Percentiles rank a stretch among this genome's conserved stretches.
Evolutionary conservation across 1,140 invertebrate species (phyloP).

Genomic region (Hesperophylax magnus): DNA sequence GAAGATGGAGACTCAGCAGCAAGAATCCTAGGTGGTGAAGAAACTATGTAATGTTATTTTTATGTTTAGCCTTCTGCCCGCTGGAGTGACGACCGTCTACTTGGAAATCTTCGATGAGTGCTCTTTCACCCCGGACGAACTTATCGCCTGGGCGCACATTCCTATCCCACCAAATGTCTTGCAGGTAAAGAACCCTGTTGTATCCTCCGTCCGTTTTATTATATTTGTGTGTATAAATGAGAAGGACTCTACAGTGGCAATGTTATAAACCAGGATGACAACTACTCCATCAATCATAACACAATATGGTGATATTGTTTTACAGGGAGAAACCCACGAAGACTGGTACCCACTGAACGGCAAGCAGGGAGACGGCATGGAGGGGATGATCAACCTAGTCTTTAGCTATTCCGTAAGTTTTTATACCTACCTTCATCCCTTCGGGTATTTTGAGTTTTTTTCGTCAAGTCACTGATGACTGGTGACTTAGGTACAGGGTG

Average conservation of each 20-base stretch:
- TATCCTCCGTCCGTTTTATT: too few species aligned
- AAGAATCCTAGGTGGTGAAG: too few species aligned
- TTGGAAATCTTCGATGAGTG: slow-evolving; percentile 98
- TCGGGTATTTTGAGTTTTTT: not conserved
- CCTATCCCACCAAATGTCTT: slow-evolving; percentile 87
- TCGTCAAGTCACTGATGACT: too few species aligned
- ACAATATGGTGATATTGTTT: not conserved
- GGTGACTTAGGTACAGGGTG: too few species aligned
- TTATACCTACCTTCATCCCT: not conserved
- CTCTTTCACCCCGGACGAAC: slow-evolving; percentile 95
- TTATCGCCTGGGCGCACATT: slow-evolving; percentile 93
- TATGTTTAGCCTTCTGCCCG: slow-evolving; percentile 83
- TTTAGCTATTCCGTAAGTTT: slow-evolving; percentile 82
- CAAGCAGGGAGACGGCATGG: slow-evolving; percentile 93
- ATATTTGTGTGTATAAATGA: too few species aligned
- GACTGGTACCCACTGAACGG: slow-evolving; percentile 94
- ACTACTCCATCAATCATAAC: too few species aligned
- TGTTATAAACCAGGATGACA: too few species aligned
- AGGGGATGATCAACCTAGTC: slow-evolving; percentile 88
- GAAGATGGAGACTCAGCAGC: too few species aligned
- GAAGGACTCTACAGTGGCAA: too few species aligned
- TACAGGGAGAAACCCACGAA: slow-evolving; percentile 88
- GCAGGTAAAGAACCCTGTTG: slow-evolving; percentile 59
- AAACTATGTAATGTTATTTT: slow-evolving; percentile 42
- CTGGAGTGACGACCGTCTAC: slow-evolving; percentile 89